phyloP scores from a whole-genome alignment of 2,113 vertebrate species.

The Dicaeum eximium region DNA sequence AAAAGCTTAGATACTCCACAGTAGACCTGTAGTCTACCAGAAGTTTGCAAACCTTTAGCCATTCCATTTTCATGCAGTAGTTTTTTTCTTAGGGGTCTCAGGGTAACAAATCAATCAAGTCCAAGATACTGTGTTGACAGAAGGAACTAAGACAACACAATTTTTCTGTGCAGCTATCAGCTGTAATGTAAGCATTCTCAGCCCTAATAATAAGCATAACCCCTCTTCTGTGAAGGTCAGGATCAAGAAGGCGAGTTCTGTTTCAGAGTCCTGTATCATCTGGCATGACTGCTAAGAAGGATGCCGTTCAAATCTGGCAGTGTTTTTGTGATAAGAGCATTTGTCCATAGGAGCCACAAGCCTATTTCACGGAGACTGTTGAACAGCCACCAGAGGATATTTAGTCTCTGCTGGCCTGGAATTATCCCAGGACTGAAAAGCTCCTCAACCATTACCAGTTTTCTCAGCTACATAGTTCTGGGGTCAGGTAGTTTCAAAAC shows the following conservation, averaged over 20 bases:
- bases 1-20: not conserved
- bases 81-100: not conserved
- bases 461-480: not conserved
- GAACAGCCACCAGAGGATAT: conserved; percentile 13
- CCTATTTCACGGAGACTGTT: conserved; percentile 31
- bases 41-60: not conserved
- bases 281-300: conserved; percentile 23
- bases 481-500: not conserved
- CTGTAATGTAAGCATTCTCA: conserved; percentile 16
- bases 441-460: not conserved
- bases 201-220: conserved; percentile 31
- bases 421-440: not conserved
- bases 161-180: conserved; percentile 5
- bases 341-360: conserved; percentile 38
- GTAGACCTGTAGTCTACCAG: not conserved
- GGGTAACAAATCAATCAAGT: conserved; percentile 7
- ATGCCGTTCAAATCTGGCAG: conserved; percentile 38
- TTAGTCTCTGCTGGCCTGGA: conserved; percentile 31
- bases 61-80: not conserved
- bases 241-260: conserved; percentile 12
- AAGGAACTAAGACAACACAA: not conserved
- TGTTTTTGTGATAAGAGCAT: conserved; percentile 33
- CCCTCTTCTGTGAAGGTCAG: conserved; percentile 14
- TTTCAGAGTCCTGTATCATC: conserved; percentile 26
- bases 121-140: not conserved